Percentiles rank a stretch among this genome's conserved stretches.
These are phyloP conservation scores for Proteles cristata DNA, from an alignment of 2,113 vertebrate genomes.

Conservation along the genomic window DNA sequence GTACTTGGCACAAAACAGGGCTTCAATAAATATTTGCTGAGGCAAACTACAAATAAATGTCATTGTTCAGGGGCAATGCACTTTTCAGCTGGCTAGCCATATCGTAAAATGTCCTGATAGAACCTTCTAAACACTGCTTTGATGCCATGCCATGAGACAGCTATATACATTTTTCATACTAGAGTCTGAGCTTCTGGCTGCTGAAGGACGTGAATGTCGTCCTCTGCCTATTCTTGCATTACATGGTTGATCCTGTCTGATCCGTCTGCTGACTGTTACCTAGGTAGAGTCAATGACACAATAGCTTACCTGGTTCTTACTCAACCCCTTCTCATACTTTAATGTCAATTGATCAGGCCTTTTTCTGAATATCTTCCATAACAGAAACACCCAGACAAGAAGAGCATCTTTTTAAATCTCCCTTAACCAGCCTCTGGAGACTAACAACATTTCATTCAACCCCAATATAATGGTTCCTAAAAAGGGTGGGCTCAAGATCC, in stretches of 20 bases:
- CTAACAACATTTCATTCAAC: background rate
- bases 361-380: background rate
- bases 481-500: background rate
- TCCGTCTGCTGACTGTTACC: background rate
- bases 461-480: background rate
- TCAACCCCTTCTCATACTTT: background rate
- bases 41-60: background rate
- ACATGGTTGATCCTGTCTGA: background rate
- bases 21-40: background rate
- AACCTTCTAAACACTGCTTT: background rate
- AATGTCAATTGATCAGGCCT: background rate
- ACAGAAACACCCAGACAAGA: background rate
- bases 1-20: background rate
- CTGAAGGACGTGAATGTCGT: background rate
- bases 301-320: background rate
- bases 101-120: background rate
- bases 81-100: too few species aligned
- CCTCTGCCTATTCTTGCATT: background rate
- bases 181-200: background rate
- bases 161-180: background rate
- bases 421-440: background rate
- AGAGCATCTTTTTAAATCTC: background rate
- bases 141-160: accelerated
- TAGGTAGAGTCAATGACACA: background rate
- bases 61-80: background rate